Evolutionary conservation across 2,888 invertebrate species (phyloP), one percentile per base, ranked within the genome.

Genomic region (Hypena proboscidalis): DNA sequence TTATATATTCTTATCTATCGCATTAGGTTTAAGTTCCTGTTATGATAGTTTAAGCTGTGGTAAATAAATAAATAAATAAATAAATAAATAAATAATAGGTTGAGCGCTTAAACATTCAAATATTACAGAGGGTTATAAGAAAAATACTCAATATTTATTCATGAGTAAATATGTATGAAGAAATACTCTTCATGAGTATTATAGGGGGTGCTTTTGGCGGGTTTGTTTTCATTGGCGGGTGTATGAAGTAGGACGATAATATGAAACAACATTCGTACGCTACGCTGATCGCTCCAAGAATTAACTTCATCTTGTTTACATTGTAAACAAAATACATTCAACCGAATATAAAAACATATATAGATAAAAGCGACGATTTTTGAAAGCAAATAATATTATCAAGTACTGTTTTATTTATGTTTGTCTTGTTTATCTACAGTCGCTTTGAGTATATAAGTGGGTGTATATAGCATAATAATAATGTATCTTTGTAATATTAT

Each of bases 131-230:
- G 50, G 40, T 58, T 54, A 41, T 34, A 51, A 49, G 58, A 61
- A 70, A 78, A 67, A 67, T 75, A 74, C 73, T 67, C 66, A 61
- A 77, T 78, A 81, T 71, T 75, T 83, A 83, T 83, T 83, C 80
- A 83, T 81, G 75, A 77, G 60, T 70, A 78, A 80, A 74, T 78
- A 78, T 80, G 70, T 77, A 77, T 78, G 77, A 74, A 75, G 67
- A 67, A 48, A 64, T 74, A 61, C 64, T 69, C 74, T 70, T 67
- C 62, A 62, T 49, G 59, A 47, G 66, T 67, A 67, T 71, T 74
- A 71, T 62, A 69, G 66, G 57, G 58, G 66, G 38, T 57, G 45
- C 51, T 40, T 31, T 15, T 47, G 35, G 59, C 50, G 40, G 40
- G 63, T 55, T 47, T 70, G 65, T 70, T 68, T 70, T 57, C 58